Conservation (phyloP, 2,888 invertebrate species). For the Drosophila subquinaria region DNA sequence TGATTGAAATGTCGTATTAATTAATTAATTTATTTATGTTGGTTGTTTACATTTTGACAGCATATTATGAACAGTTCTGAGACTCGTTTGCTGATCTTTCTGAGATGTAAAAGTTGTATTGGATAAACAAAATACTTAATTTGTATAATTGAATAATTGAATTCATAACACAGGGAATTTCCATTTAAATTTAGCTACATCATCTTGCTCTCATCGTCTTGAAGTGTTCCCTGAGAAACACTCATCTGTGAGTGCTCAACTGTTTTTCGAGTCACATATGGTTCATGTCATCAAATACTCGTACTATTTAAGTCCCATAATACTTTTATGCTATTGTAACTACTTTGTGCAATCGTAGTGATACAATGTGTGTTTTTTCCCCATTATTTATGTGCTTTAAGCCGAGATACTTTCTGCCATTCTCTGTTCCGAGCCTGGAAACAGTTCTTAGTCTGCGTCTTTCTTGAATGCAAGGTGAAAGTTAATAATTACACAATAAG, state of each 20-base stretch:
- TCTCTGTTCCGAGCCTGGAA: neutral
- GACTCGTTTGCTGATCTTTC: no score
- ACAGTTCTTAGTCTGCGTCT: conserved; percentile 1
- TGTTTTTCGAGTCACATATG: neutral
- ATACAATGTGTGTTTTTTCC: conserved; percentile 18
- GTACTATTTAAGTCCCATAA: conserved; percentile 32
- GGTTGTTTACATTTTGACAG: no score
- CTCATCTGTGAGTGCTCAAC: neutral
- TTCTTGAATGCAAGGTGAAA: conserved; percentile 27
- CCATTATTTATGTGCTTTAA: conserved; percentile 32
- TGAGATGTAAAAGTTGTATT: no score
- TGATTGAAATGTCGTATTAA: no score
- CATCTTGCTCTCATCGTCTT: neutral
- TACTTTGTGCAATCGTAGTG: conserved; percentile 14
- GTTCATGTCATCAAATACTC: conserved; percentile 12
- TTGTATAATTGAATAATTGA: no score
- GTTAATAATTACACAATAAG: conserved; percentile 32
- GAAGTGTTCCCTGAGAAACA: neutral
- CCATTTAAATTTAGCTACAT: neutral
- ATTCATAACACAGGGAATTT: neutral
- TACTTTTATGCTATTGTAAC: conserved; percentile 33
- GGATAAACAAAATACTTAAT: no score
- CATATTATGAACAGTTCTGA: no score
- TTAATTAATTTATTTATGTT: no score
- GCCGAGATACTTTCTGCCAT: conserved; percentile 9